Percentiles rank a stretch among this genome's conserved stretches.
Evolutionary conservation across 2,797 vertebrate species (phyloP).

Genomic region (Crocodylus rhombifer): DNA sequence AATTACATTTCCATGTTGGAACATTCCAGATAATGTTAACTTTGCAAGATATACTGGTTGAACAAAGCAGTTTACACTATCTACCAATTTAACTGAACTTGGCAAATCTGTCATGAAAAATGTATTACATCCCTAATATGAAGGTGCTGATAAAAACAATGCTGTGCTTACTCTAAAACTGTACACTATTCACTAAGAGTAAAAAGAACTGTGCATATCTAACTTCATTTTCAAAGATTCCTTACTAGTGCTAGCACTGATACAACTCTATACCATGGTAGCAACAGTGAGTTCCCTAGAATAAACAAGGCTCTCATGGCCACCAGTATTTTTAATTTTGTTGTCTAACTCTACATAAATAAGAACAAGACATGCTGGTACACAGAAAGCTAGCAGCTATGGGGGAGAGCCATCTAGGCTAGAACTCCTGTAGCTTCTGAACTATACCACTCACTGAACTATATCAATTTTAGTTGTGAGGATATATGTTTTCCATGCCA

Average conservation of each 20-base stretch:
- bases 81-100: neutral
- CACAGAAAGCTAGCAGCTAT: neutral
- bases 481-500: neutral
- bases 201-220: neutral
- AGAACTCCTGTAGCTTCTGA: too few relatives aligned
- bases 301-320: neutral
- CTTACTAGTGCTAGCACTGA: neutral
- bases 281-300: neutral
- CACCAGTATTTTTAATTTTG: neutral
- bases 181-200: neutral
- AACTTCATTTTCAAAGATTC: neutral
- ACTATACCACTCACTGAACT: neutral
- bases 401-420: too few relatives aligned
- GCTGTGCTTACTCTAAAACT: neutral
- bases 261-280: neutral
- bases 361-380: neutral
- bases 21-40: neutral
- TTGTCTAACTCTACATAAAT: neutral
- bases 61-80: neutral
- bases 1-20: neutral
- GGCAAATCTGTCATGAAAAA: neutral
- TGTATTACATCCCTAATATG: neutral
- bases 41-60: fast-evolving
- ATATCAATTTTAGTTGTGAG: fast-evolving
- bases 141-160: neutral